Base-by-base conservation (phyloP, 2,113 vertebrate genomes). In the Mobula birostris region DNA sequence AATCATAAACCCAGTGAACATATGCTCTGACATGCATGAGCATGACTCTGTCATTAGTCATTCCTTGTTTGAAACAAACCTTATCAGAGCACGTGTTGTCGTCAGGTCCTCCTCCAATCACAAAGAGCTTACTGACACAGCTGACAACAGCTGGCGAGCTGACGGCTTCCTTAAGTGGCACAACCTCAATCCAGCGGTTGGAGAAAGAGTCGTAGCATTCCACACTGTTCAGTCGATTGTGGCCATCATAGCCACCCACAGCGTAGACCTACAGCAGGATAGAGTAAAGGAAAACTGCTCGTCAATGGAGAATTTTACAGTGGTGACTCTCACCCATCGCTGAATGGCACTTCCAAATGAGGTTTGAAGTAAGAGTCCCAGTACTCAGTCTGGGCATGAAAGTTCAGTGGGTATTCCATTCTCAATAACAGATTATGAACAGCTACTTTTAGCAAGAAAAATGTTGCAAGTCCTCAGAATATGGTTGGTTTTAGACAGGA, bases 81-180 rank as follows among this genome's bases (percentile, higher is more conserved):
- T 99, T 99, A 97, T 99, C 98, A 94, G 99, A 99, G 95, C 99
- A 99, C 0, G 98, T 99, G 95, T 98, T 98, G 94, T 99, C 99
- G 61, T 99, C 98, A 0, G 98, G 98, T 76, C 98, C 98, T 94
- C 99, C 99, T 40, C 99, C 99, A 0, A 99, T 99, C 94, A 99
- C 98, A 80, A 98, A 99, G 88, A 99, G 96, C 95, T 99, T 99
- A 94, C 98, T 98, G 0, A 98, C 96, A 94, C 99, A 99, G 97
- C 98, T 99, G 91, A 97, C 97, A 94, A 99, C 98, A 0, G 99
- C 99, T 1, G 99, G 98, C 94, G 98, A 99, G 96, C 98, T 99
- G 94, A 99, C 99, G 0, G 99, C 99, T 96, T 99, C 98, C 94
- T 99, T 99, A 68, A 99, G 97, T 63, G 98, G 98, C 80, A 98